Evolutionary conservation across 2,113 vertebrate genomes (phyloP).

Genomic region (Chaetops frenatus): DNA sequence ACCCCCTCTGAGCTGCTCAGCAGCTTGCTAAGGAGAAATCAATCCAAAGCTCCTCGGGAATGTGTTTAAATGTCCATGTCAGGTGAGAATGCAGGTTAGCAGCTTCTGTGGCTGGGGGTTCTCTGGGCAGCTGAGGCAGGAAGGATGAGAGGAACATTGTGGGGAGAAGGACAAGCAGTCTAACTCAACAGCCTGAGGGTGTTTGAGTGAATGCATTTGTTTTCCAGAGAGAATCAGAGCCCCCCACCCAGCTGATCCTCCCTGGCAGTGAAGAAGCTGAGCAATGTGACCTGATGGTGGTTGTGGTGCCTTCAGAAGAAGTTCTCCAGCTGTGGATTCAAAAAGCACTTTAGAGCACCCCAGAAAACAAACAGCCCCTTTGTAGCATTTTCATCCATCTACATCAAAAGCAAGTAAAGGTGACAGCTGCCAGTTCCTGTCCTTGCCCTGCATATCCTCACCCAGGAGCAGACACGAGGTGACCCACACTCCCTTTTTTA

Average conservation of each 20-base stretch:
- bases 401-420: not conserved
- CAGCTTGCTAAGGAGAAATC: not conserved
- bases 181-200: not conserved
- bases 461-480: not conserved
- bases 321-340: slow-evolving; percentile 36
- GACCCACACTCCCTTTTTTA: not conserved
- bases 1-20: not conserved
- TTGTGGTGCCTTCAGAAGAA: slow-evolving; percentile 44
- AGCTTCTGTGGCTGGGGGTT: not conserved
- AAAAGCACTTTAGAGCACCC: not conserved
- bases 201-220: not conserved
- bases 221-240: slow-evolving; percentile 55
- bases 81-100: not conserved
- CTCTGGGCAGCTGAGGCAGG: not conserved
- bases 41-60: not conserved
- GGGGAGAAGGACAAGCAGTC: not conserved
- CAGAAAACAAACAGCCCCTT: not conserved
- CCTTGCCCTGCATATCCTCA: not conserved
- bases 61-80: not conserved
- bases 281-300: not conserved
- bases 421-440: not conserved
- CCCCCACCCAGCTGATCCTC: slow-evolving; percentile 17
- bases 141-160: not conserved
- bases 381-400: not conserved
- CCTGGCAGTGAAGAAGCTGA: slow-evolving; percentile 40